Conservation (phyloP, 2,797 vertebrate species). For the Microchirus variegatus region DNA sequence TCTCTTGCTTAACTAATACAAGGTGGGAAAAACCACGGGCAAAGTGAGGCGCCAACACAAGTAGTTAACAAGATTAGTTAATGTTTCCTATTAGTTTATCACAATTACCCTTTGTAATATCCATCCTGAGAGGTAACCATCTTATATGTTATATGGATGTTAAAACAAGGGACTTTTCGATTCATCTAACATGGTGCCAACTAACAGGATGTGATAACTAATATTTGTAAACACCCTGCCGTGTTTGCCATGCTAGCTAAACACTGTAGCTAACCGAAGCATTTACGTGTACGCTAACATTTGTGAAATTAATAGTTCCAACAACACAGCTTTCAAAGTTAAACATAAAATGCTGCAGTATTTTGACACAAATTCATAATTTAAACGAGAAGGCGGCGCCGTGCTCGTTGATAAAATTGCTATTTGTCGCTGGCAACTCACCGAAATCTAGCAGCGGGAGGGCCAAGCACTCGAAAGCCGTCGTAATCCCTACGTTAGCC, state of each 20-base stretch:
- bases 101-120: too few species aligned
- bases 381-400: neutral
- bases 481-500: constrained; percentile 69
- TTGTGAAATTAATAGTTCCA: neutral
- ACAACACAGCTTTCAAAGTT: neutral
- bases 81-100: too few species aligned
- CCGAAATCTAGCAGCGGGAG: constrained; percentile 57
- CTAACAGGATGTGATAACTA: constrained; percentile 1
- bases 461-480: constrained; percentile 65
- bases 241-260: constrained; percentile 48
- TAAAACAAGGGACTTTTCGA: neutral
- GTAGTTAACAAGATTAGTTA: too few species aligned
- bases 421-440: constrained; percentile 61
- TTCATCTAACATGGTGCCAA: neutral
- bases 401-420: constrained; percentile 8
- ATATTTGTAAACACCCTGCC: constrained; percentile 68
- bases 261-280: constrained; percentile 14
- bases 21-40: too few species aligned
- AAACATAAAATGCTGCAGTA: accelerated
- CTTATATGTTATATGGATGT: accelerated
- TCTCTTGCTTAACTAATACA: too few species aligned
- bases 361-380: neutral
- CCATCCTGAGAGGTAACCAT: neutral
- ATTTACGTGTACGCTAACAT: constrained; percentile 5
- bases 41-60: too few species aligned